Base-by-base conservation (phyloP, 2,113 vertebrate species). In the Nipponia nippon region DNA sequence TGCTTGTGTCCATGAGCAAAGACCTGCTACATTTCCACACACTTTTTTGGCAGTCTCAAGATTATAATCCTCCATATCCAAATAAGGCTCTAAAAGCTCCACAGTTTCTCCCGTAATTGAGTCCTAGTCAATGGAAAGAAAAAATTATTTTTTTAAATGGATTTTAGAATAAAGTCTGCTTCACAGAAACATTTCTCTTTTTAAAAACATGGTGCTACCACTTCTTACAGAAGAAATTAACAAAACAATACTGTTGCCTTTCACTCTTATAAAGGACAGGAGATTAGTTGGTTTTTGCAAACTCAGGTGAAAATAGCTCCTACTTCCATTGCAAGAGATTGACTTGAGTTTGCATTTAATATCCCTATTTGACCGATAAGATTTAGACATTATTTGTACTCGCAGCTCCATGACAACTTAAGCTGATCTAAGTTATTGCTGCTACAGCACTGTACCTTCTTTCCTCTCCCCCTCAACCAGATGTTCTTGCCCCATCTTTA, bases 1-100 rank as follows among this genome's bases (percentile, higher is more conserved):
- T 82, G 99, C 98, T 95, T 98, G 97, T 19, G 98, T 99, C 99
- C 99, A 99, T 63, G 99, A 99, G 95, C 98, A 99, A 55, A 99
- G 98, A 34, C 98, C 99, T 9, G 98, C 98, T 83, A 99, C 98
- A 42, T 99, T 99, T 22, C 99, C 99, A 80, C 99, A 99, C 46
- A 98, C 98, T 96, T 98, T 98, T 97, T 98, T 99, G 79, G 98
- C 99, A 30, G 98, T 96, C 69, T 99, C 99, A 77, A 99, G 93
- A 95, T 98, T 99, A 95, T 99, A 99, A 95, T 99, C 99, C 7
- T 99, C 99, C 99, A 99, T 99, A 10, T 94, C 56, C 92, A 99
- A 93, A 89, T 99, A 99, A 10, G 99, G 98, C 49, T 97, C 52
- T 19, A 99, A 96, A 83, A 99, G 97, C 94, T 99, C 99, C 81